These are phyloP conservation scores for Drosophila hydei DNA, from an alignment of 1,140 invertebrate genomes.

Conservation along the genomic window DNA sequence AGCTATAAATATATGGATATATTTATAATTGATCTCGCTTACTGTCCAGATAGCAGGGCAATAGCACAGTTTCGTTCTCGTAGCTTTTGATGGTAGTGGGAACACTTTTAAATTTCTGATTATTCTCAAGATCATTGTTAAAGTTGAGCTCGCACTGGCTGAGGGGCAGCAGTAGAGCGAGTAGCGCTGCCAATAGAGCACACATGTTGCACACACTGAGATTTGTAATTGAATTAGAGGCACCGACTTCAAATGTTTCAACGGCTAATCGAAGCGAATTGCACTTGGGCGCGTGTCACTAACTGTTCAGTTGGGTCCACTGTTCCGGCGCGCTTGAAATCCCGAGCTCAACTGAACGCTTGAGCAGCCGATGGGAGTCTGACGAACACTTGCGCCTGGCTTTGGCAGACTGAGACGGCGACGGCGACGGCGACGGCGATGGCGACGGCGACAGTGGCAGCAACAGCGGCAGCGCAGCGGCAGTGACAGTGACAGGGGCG, in stretches of 20 bases:
- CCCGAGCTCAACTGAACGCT: constrained; percentile 40
- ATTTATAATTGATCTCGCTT: constrained; percentile 40
- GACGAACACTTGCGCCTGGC: constrained; percentile 15
- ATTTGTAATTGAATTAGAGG: constrained; percentile 58
- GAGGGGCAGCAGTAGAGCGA: constrained; percentile 13
- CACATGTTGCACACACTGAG: constrained; percentile 34
- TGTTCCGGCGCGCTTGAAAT: constrained; percentile 29
- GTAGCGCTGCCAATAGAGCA: constrained; percentile 32
- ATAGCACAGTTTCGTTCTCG: constrained; percentile 89
- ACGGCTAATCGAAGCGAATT: constrained; percentile 8
- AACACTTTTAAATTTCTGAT: constrained; percentile 85
- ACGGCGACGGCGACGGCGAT: neutral
- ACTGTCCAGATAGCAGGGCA: constrained; percentile 87
- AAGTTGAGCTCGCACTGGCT: constrained; percentile 56
- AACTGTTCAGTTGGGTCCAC: neutral
- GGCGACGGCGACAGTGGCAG: constrained; percentile 4
- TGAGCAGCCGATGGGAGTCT: constrained; percentile 43
- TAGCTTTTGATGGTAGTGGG: constrained; percentile 89
- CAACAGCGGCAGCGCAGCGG: constrained; percentile 4
- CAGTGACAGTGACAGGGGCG: constrained; percentile 30
- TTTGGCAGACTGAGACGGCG: constrained; percentile 2
- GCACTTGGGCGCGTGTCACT: constrained; percentile 15
- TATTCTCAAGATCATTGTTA: constrained; percentile 68
- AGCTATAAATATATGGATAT: neutral
- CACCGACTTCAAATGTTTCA: constrained; percentile 40